Conservation (phyloP, 1,140 invertebrate genomes). For the Cardiocondyla obscurior region DNA sequence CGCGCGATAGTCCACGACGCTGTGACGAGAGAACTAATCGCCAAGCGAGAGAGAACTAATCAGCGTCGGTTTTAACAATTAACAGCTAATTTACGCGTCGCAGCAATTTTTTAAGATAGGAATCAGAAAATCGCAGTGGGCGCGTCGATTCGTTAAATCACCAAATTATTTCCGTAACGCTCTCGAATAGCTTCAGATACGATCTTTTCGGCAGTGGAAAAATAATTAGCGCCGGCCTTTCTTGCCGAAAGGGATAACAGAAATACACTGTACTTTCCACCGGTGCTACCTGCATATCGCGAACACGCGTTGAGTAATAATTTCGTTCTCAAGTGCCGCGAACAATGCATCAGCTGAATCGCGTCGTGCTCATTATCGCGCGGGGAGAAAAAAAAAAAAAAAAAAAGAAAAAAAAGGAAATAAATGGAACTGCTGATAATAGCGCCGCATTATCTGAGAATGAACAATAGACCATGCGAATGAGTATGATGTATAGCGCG, state of each 20-base stretch:
- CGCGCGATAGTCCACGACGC: no score
- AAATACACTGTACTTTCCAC: conserved; percentile 9
- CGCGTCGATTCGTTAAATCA: no score
- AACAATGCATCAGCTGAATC: conserved; percentile 17
- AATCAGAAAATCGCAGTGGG: no score
- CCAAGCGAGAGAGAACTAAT: no score
- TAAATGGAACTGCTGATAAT: conserved; percentile 60
- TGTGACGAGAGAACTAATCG: no score
- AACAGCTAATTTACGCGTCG: no score
- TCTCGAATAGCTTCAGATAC: neutral
- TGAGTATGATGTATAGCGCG: conserved; percentile 38
- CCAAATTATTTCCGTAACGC: neutral
- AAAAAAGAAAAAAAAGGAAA: conserved; percentile 54
- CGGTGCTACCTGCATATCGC: neutral
- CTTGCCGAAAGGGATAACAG: conserved; percentile 18
- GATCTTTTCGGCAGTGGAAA: neutral
- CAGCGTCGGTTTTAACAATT: no score
- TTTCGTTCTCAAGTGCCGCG: conserved; percentile 39
- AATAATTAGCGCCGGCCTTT: conserved; percentile 31
- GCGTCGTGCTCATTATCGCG: conserved; percentile 57
- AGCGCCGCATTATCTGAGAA: conserved; percentile 43
- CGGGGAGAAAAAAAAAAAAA: conserved; percentile 49
- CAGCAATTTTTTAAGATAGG: no score
- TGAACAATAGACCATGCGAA: conserved; percentile 49
- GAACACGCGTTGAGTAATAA: conserved; percentile 24